phyloP scores from a whole-genome alignment of 2,797 vertebrate genomes.

The Semaprochilodus insignis region DNA sequence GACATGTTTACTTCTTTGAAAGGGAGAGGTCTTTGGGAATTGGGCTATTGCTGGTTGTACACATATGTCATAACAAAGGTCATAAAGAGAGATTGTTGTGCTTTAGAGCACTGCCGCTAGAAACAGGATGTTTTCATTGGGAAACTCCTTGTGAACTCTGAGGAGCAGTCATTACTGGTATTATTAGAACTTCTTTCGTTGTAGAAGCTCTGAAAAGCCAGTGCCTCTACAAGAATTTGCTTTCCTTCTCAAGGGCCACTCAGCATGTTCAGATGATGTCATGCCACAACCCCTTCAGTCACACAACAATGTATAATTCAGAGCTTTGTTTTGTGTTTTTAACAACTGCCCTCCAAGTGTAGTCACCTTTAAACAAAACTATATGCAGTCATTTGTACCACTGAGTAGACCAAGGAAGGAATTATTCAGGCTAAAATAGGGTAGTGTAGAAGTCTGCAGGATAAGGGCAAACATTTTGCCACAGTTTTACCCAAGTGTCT shows the following conservation, averaged over 20 bases:
- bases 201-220: not conserved
- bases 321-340: slow-evolving; percentile 40
- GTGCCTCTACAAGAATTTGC: not conserved
- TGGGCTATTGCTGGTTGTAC: not conserved
- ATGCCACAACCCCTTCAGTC: not conserved
- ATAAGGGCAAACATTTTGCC: not conserved
- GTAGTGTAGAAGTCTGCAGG: not conserved
- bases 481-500: too few species aligned
- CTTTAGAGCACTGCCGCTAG: not conserved
- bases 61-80: not conserved
- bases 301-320: slow-evolving; percentile 43
- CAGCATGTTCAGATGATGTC: slow-evolving; percentile 1
- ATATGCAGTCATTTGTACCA: not conserved
- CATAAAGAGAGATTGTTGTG: not conserved
- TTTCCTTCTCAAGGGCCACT: slow-evolving; percentile 11
- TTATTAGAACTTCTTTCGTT: not conserved
- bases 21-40: not conserved
- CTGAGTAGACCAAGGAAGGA: not conserved
- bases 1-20: not conserved
- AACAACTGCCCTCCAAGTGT: not conserved
- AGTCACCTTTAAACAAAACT: not conserved
- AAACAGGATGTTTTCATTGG: slow-evolving; percentile 39
- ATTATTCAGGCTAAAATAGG: not conserved
- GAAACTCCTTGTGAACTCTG: slow-evolving; percentile 13
- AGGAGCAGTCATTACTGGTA: not conserved